Evolutionary conservation across 2,797 vertebrate genomes (phyloP), one percentile per base, ranked within the genome.

Genomic region (Gambelia wislizenii): DNA sequence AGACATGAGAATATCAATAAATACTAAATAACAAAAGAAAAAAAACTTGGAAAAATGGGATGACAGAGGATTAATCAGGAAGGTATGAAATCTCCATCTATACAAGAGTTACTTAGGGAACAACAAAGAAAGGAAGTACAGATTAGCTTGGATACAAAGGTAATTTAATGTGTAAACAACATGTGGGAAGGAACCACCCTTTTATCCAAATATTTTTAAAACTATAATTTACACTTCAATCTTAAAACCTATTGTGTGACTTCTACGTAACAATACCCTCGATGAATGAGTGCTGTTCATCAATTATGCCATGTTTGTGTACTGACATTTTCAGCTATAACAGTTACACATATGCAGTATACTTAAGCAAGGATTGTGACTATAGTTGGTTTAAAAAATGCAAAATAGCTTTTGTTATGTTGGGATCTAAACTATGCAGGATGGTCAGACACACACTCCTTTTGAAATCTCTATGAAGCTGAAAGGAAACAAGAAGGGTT

Each of bases 361-460:
- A 69, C 56, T 14, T 8, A 18, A n/a, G 12, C 44, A 27, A 0
- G 0, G 33, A 7, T 12, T 42, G 44, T 59, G 22, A 72, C 25
- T 20, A n/a, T 49, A 59, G 33, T 33, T 49, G 22, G 16, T 49
- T 39, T 27, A 47, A 10, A 56, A 8, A 12, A 30, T 0, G 83
- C 77, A 1, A 0, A n/a, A 1, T 0, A 61, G 0, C 61, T 12
- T 75, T n/a, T 33, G 30, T 25, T 8, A 6, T 20, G 83, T 56
- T 1, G 27, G 54, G 30, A 59, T 52, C 30, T 44, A 13, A 82
- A 56, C 33, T 3, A 0, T 0, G 4, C 1, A 3, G 13, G 70
- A 42, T 72, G 27, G 61, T 39, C 85, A 25, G 79, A 44, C 22
- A 52, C 22, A 0, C 1, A 4, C 6, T 1, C 52, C 59, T 13